Conservation (phyloP, 2,888 invertebrate species). For the Agrochola lota region DNA sequence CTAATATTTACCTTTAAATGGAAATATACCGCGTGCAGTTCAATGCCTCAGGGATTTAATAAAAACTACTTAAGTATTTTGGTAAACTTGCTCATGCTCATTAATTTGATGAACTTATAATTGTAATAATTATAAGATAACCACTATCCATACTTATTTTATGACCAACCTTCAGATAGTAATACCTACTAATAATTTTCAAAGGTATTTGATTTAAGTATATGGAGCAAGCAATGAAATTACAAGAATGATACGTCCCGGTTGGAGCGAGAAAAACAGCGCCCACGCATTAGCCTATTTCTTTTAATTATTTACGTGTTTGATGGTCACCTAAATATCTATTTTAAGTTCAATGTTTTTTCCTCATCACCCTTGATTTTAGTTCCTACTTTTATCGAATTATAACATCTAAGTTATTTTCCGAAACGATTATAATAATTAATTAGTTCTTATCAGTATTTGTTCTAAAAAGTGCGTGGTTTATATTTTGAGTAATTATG, state of each 20-base stretch:
- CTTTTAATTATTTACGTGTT: slow-evolving; percentile 28
- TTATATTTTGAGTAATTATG: slow-evolving; percentile 20
- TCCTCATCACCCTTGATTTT: slow-evolving; percentile 7
- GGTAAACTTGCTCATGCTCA: not conserved
- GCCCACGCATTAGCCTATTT: slow-evolving; percentile 62
- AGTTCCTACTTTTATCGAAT: slow-evolving; percentile 14
- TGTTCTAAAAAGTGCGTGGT: slow-evolving; percentile 12
- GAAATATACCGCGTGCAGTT: slow-evolving; percentile 14
- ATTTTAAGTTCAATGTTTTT: slow-evolving; percentile 30
- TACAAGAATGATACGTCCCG: slow-evolving; percentile 20
- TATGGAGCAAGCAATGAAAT: slow-evolving; percentile 50
- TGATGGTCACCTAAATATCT: slow-evolving; percentile 41
- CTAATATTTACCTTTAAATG: slow-evolving; percentile 18
- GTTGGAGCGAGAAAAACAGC: slow-evolving; percentile 41
- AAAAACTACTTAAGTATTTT: not conserved
- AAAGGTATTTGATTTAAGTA: not conserved
- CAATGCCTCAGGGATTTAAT: slow-evolving; percentile 8
- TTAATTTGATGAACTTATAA: not conserved
- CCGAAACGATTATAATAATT: slow-evolving; percentile 8
- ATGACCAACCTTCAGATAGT: slow-evolving; percentile 4
- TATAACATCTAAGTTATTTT: not conserved
- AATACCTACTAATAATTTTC: slow-evolving; percentile 20
- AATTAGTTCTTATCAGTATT: slow-evolving; percentile 17
- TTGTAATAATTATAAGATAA: not conserved
- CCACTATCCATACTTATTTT: slow-evolving; percentile 4